phyloP scores from a whole-genome alignment of 2,888 invertebrate species.

The Aproaerema taeniolella region DNA sequence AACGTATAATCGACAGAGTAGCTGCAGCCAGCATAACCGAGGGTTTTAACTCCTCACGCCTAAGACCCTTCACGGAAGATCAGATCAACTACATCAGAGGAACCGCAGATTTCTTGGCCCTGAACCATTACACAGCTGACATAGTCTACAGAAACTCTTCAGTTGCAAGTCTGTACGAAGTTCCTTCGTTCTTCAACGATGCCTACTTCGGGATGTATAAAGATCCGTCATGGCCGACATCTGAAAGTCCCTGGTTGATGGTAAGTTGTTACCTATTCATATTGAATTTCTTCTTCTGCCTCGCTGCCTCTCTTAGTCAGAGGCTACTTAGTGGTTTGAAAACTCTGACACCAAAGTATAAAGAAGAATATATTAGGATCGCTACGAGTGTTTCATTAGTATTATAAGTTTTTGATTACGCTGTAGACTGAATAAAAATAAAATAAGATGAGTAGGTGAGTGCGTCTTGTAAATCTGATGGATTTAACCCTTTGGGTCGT shows the following conservation, averaged over 20 bases:
- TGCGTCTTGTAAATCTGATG: too few relatives aligned
- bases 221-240: slow-evolving; percentile 23
- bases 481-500: too few relatives aligned
- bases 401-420: too few relatives aligned
- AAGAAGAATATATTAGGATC: too few relatives aligned
- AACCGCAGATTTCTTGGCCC: slow-evolving; percentile 25
- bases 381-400: too few relatives aligned
- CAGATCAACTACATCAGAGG: slow-evolving; percentile 24
- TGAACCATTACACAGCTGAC: slow-evolving; percentile 25
- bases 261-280: slow-evolving; percentile 16
- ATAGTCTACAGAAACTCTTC: slow-evolving; percentile 26
- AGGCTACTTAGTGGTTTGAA: too few relatives aligned
- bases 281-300: not conserved
- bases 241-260: slow-evolving; percentile 19
- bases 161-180: slow-evolving; percentile 16
- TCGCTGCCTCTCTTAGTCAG: too few relatives aligned
- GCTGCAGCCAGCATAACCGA: slow-evolving; percentile 23
- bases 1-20: slow-evolving; percentile 22
- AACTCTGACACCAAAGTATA: too few relatives aligned
- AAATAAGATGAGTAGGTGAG: too few relatives aligned
- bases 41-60: slow-evolving; percentile 24
- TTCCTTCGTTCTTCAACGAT: slow-evolving; percentile 25
- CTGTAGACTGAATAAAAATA: too few relatives aligned
- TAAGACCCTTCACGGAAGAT: slow-evolving; percentile 24
- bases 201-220: slow-evolving; percentile 17